Evolutionary conservation across 2,113 vertebrate species (phyloP).

Genomic region (crab-eating macaque (Macaca fascicularis)): DNA sequence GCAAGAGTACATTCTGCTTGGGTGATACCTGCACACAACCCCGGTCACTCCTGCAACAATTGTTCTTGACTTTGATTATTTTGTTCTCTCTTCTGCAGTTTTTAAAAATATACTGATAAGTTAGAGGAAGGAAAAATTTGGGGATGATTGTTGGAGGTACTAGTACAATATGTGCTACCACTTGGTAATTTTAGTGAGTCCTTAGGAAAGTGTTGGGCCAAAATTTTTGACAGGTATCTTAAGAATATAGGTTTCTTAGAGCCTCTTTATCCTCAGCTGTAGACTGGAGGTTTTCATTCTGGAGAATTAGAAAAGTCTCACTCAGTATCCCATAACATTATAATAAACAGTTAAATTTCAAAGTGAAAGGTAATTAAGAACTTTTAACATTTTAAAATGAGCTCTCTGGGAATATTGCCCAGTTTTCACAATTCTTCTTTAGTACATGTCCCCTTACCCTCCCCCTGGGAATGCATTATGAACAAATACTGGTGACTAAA

Average conservation of each 20-base stretch:
- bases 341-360: slow-evolving; percentile 6
- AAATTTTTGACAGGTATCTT: neutral
- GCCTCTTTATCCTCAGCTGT: neutral
- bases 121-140: neutral
- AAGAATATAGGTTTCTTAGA: neutral
- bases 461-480: neutral
- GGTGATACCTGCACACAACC: neutral
- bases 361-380: slow-evolving; percentile 46
- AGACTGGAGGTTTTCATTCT: neutral
- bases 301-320: neutral
- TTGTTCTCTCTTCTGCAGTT: neutral
- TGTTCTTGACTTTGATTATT: neutral
- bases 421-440: slow-evolving; percentile 45
- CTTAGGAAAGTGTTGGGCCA: neutral
- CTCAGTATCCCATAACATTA: neutral
- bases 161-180: neutral
- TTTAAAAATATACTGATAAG: neutral
- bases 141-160: neutral
- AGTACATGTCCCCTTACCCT: neutral
- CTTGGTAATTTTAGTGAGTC: neutral
- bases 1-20: neutral
- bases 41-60: neutral
- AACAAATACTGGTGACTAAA: slow-evolving; percentile 13
- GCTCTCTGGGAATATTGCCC: slow-evolving; percentile 23
- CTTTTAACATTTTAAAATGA: slow-evolving; percentile 42